These are phyloP conservation scores for Nephrocerus scutellatus DNA, from an alignment of 2,888 invertebrate species.

Conservation along the genomic window DNA sequence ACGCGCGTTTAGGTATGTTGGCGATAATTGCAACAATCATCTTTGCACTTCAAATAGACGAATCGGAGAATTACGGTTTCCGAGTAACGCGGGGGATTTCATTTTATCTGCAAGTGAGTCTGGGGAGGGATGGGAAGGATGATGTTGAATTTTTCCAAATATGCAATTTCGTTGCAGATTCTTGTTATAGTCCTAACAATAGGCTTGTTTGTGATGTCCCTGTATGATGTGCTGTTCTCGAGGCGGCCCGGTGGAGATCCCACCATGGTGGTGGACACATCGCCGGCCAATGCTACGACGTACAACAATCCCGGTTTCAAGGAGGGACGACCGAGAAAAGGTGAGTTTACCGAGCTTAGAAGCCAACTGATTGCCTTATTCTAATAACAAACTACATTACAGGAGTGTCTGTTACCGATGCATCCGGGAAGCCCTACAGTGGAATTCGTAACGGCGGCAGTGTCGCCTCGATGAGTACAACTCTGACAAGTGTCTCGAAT, in stretches of 20 bases:
- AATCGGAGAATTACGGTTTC: constrained; percentile 64
- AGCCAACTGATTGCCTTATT: too few relatives aligned
- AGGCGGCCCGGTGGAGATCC: constrained; percentile 74
- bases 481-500: constrained; percentile 59
- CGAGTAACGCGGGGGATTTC: constrained; percentile 70
- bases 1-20: constrained; percentile 56
- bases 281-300: constrained; percentile 60
- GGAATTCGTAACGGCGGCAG: constrained; percentile 61
- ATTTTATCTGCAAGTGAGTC: constrained; percentile 76
- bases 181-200: constrained; percentile 69
- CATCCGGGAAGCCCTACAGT: constrained; percentile 75
- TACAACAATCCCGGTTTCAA: constrained; percentile 83
- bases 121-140: background rate
- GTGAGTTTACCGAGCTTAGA: constrained; percentile 19
- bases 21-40: constrained; percentile 74
- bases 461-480: constrained; percentile 66
- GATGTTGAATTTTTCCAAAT: background rate
- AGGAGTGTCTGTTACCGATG: constrained; percentile 80
- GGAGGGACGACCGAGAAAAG: constrained; percentile 56
- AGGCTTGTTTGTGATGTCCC: constrained; percentile 65
- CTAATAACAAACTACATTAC: too few relatives aligned
- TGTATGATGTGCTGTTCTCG: constrained; percentile 75
- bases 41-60: constrained; percentile 81
- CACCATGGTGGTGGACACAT: constrained; percentile 53
- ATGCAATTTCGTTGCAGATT: constrained; percentile 54